Base-by-base conservation (phyloP, 2,888 invertebrate species). In the Mythimna loreyi region DNA sequence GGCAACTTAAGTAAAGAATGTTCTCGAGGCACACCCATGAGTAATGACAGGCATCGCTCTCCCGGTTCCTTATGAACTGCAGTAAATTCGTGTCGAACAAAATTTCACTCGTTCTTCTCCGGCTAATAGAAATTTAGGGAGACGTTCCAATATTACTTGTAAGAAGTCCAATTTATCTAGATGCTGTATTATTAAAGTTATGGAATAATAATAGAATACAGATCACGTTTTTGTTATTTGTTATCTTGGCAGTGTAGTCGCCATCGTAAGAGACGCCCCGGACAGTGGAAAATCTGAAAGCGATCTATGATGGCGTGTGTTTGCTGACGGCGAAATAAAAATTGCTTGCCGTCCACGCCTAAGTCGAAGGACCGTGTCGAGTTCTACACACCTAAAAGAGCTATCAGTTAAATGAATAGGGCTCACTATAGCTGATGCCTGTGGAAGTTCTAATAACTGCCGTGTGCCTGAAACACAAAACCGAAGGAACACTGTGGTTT, bases 81-180 rank as follows among this genome's bases (percentile, higher is more conserved):
- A 91, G 89, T 94, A 92, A 91, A 93, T 93, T 90, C 88, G 84
- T 89, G 91, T 92, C 92, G 90, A 93, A 93, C 92, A 84, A 90
- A 92, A 92, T 92, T 93, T 92, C 89, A 91, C 92, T 93, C 90
- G 88, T 89, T 90, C 86, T 85, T 86, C 84, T 82, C 78, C 30
- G 21, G 82, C 83, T 86, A 88, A 89, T 87, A 87, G 86, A 88
- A 88, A 86, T 80, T 86, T 86, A 78, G 77, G 76, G 73, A 77
- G 79, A 80, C 78, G 75, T 72, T 81, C 74, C 79, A 82, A 82
- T 78, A 77, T 75, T 78, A 56, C 75, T 70, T 66, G 55, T 61
- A 59, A 74, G 68, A 74, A 72, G 69, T 71, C 43, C 62, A 69
- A 82, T 80, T 74, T 78, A 60, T 83, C 62, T 72, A 43, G 67